Percentiles rank a stretch among this genome's conserved stretches.
phyloP scores from a whole-genome alignment of 2,888 invertebrate genomes.

The Drosophila borealis region DNA sequence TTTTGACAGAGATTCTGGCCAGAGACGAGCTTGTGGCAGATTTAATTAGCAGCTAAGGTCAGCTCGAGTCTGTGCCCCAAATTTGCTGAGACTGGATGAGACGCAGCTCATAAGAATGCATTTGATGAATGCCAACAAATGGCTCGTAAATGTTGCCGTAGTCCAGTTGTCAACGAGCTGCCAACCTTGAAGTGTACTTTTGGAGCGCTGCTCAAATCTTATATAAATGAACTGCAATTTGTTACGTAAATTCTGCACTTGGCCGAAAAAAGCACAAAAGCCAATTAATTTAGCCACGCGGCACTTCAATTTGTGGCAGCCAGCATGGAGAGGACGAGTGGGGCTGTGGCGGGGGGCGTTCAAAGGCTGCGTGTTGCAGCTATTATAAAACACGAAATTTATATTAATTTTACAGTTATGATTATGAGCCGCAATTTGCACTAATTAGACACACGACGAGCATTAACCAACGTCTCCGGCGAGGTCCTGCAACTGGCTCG shows the following conservation, averaged over 20 bases:
- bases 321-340: neutral
- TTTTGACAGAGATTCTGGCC: constrained; percentile 13
- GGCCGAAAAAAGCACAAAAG: constrained; percentile 15
- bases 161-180: constrained; percentile 19
- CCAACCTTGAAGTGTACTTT: constrained; percentile 15
- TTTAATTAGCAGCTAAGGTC: constrained; percentile 63
- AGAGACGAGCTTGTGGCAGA: constrained; percentile 43
- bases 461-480: constrained; percentile 31
- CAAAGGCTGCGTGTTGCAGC: constrained; percentile 23
- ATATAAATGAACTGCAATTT: constrained; percentile 58
- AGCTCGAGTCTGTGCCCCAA: constrained; percentile 24
- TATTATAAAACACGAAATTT: constrained; percentile 49
- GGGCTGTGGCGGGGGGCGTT: neutral
- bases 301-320: constrained; percentile 10
- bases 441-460: constrained; percentile 64
- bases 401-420: constrained; percentile 72
- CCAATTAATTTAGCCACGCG: constrained; percentile 40
- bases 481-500: neutral
- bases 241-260: constrained; percentile 40
- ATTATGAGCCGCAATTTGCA: constrained; percentile 68
- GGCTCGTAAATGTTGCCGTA: constrained; percentile 31
- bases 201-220: constrained; percentile 8
- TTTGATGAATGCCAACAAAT: constrained; percentile 53
- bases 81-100: constrained; percentile 10
- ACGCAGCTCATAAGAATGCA: constrained; percentile 49